A percentile compares a stretch with the other conserved stretches of the same genome.
phyloP scores from a whole-genome alignment of 1,140 invertebrate genomes.

The Drosophila lowei region DNA sequence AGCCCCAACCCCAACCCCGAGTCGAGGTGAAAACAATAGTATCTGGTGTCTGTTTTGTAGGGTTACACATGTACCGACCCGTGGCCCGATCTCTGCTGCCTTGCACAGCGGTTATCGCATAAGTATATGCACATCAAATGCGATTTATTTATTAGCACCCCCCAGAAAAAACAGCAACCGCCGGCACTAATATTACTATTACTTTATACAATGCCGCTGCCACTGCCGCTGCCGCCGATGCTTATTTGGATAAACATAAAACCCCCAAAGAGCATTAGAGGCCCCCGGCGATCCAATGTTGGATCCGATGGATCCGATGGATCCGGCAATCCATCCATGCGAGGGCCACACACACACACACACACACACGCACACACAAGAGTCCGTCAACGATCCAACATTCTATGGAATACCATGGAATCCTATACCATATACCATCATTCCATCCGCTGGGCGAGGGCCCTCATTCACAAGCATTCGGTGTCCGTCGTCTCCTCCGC shows the following conservation, averaged over 20 bases:
- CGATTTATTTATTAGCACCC: slow-evolving; percentile 79
- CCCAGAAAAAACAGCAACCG: slow-evolving; percentile 41
- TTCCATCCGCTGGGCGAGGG: slow-evolving; percentile 52
- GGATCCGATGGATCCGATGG: too few species aligned
- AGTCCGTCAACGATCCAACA: slow-evolving; percentile 49
- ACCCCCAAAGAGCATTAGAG: slow-evolving; percentile 51
- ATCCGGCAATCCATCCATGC: slow-evolving; percentile 21
- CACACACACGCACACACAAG: slow-evolving; percentile 15
- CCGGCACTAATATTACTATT: slow-evolving; percentile 33
- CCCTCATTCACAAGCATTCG: slow-evolving; percentile 54
- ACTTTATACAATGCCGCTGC: slow-evolving; percentile 67
- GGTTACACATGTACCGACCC: slow-evolving; percentile 14
- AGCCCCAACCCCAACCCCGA: neutral
- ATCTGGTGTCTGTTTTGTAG: slow-evolving; percentile 6
- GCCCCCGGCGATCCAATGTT: neutral
- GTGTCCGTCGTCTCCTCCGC: slow-evolving; percentile 13
- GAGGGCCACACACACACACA: slow-evolving; percentile 50
- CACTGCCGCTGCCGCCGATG: slow-evolving; percentile 59
- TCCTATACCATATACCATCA: slow-evolving; percentile 17
- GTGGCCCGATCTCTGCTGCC: slow-evolving; percentile 21
- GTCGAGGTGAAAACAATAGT: slow-evolving; percentile 19
- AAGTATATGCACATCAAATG: slow-evolving; percentile 53
- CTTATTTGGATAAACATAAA: slow-evolving; percentile 78
- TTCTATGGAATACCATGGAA: slow-evolving; percentile 30
- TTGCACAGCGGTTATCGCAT: slow-evolving; percentile 53